Evolutionary conservation across 2,888 invertebrate genomes (phyloP).

Genomic region (Gryllus longicercus): DNA sequence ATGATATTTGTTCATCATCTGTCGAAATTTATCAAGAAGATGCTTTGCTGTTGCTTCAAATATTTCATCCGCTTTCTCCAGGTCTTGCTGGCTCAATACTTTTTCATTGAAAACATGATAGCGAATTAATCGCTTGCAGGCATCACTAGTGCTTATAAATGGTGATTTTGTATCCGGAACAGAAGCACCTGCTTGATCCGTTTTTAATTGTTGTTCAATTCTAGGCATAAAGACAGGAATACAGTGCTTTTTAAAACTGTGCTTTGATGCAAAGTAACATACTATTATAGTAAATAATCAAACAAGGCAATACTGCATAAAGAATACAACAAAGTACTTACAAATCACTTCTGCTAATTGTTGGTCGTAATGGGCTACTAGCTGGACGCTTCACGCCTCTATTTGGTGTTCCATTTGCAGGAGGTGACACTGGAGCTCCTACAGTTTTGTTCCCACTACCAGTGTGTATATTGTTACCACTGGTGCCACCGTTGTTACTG

Average conservation of each 20-base stretch:
- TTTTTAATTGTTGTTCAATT: slow-evolving; percentile 69
- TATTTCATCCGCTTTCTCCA: slow-evolving; percentile 65
- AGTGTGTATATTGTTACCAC: neutral
- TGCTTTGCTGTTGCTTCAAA: slow-evolving; percentile 62
- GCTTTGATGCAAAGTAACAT: neutral
- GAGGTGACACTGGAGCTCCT: neutral
- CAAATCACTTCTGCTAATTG: slow-evolving; percentile 46
- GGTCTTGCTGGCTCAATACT: slow-evolving; percentile 59
- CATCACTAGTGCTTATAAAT: slow-evolving; percentile 68
- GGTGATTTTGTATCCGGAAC: slow-evolving; percentile 71
- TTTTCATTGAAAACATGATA: slow-evolving; percentile 74
- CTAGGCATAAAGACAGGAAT: slow-evolving; percentile 48
- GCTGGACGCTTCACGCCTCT: slow-evolving; percentile 46
- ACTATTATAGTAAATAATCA: neutral
- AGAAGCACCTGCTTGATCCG: slow-evolving; percentile 69
- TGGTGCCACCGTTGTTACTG: neutral
- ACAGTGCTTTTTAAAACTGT: slow-evolving; percentile 26
- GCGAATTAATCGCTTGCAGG: slow-evolving; percentile 68
- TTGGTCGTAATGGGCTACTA: slow-evolving; percentile 34
- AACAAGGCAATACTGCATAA: neutral
- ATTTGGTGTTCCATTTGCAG: slow-evolving; percentile 24
- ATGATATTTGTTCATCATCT: slow-evolving; percentile 70
- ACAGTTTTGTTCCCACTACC: neutral
- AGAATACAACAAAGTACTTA: slow-evolving; percentile 41
- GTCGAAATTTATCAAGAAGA: slow-evolving; percentile 65